Evolutionary conservation across 1,140 invertebrate species (phyloP), one percentile per base, ranked within the genome.

Genomic region (Platyura marginata): DNA sequence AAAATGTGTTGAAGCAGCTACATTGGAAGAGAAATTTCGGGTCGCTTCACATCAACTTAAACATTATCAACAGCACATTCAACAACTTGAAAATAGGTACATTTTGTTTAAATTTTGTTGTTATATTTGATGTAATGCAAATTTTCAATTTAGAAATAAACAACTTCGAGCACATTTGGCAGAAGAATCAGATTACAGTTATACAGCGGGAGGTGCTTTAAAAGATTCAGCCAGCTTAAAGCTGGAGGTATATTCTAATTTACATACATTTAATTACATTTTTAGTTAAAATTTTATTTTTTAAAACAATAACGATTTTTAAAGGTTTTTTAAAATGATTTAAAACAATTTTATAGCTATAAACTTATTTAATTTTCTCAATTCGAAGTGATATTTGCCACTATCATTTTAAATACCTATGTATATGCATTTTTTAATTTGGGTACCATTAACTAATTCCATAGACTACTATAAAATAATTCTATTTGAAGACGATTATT

Each of bases 1-100:
- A 9, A 93, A 92, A 59, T 92, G 89, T 63, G 74, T 92, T 37
- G 87, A 93, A 59, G 83, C 84, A 11, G 83, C 86, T 1, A 75
- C 80, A 18, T 61, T 91, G 33, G 84, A 90, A 53, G 86, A 91
- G 59, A 78, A 86, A 55, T 68, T 91, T 19, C 74, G 79, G 40
- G 63, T 69, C 21, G 69, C 83, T 41, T 79, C 74, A n/a, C 75
- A 78, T 48, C 81, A 86, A 60, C 62, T 89, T 18, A 67, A 76
- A 44, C 78, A 85, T 48, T 81, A 83, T 32, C 81, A 84, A 55
- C 78, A 82, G 51, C 25, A 29, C 13, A 60, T 62, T 57, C 57
- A 60, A 39, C 79, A 85, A 55, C 57, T 86, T 34, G 81, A 88
- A 61, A 67, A 71, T 35, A 74, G 75, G 67, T 75, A 53, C 44